Evolutionary conservation across 2,888 invertebrate species (phyloP).

Genomic region (Eupeodes luniger): DNA sequence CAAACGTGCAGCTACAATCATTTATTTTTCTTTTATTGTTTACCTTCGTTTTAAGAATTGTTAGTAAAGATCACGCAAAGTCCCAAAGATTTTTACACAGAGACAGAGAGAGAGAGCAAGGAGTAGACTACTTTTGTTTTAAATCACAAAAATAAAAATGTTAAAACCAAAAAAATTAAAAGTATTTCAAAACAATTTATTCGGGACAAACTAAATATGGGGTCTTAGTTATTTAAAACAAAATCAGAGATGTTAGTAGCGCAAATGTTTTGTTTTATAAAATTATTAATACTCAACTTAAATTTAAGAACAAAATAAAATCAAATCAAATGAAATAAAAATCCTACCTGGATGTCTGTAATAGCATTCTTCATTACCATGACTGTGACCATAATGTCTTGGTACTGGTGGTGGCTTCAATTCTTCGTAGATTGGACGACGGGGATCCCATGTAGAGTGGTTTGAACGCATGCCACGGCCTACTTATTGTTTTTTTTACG

Average conservation of each 20-base stretch:
- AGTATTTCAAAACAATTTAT: slow-evolving; percentile 51
- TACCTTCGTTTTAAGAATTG: slow-evolving; percentile 64
- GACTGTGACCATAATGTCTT: slow-evolving; percentile 81
- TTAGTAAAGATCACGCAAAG: slow-evolving; percentile 75
- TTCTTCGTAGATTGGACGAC: slow-evolving; percentile 95
- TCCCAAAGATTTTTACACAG: slow-evolving; percentile 58
- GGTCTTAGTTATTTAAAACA: slow-evolving; percentile 40
- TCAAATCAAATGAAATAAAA: slow-evolving; percentile 53
- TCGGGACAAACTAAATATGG: slow-evolving; percentile 64
- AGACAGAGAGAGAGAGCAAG: slow-evolving; percentile 46
- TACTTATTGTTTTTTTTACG: slow-evolving; percentile 77
- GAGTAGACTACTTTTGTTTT: slow-evolving; percentile 49
- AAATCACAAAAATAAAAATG: slow-evolving; percentile 35
- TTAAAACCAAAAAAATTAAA: slow-evolving; percentile 45
- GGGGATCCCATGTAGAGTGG: slow-evolving; percentile 95
- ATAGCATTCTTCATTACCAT: slow-evolving; percentile 82
- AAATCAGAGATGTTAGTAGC: slow-evolving; percentile 64
- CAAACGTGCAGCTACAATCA: slow-evolving; percentile 66
- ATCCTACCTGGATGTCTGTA: slow-evolving; percentile 84
- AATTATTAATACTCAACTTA: slow-evolving; percentile 51
- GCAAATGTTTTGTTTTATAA: slow-evolving; percentile 39
- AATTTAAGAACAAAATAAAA: slow-evolving; percentile 8
- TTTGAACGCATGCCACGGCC: slow-evolving; percentile 83
- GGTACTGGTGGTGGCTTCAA: slow-evolving; percentile 89
- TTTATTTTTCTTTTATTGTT: slow-evolving; percentile 28